Conservation (phyloP, 2,888 invertebrate genomes). For the Cylloceria caligata region DNA sequence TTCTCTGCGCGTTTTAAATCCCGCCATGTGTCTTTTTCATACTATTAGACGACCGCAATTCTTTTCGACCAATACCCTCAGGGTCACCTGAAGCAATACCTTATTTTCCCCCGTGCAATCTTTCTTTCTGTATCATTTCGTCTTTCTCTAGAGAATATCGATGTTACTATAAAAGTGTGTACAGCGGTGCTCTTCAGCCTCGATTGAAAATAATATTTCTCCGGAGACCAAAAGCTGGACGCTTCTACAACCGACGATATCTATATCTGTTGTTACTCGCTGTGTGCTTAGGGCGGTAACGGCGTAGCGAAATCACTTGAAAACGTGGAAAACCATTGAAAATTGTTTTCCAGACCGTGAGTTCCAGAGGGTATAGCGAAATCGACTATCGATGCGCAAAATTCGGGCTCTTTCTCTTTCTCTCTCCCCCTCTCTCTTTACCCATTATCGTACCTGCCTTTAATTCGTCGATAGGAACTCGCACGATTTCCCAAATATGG, state of each 20-base stretch:
- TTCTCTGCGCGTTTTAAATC: constrained; percentile 11
- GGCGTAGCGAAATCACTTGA: constrained; percentile 56
- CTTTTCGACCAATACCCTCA: constrained; percentile 30
- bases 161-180: constrained; percentile 29
- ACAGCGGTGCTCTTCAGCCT: constrained; percentile 43
- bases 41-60: constrained; percentile 9
- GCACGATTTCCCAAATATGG: constrained; percentile 15
- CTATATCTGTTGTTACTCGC: constrained; percentile 22
- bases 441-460: neutral
- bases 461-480: constrained; percentile 32
- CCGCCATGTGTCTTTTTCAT: neutral
- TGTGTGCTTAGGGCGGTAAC: constrained; percentile 24
- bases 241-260: constrained; percentile 20
- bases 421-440: neutral
- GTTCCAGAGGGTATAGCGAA: constrained; percentile 52
- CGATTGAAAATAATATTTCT: constrained; percentile 65
- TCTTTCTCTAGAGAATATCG: constrained; percentile 30
- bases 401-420: constrained; percentile 7
- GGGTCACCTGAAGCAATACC: constrained; percentile 61
- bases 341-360: constrained; percentile 59
- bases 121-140: constrained; percentile 28
- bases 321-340: constrained; percentile 56
- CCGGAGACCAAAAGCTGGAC: constrained; percentile 53
- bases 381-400: constrained; percentile 51
- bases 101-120: constrained; percentile 5